Conservation (phyloP, 2,797 vertebrate genomes). For the Cossypha polioptera region DNA sequence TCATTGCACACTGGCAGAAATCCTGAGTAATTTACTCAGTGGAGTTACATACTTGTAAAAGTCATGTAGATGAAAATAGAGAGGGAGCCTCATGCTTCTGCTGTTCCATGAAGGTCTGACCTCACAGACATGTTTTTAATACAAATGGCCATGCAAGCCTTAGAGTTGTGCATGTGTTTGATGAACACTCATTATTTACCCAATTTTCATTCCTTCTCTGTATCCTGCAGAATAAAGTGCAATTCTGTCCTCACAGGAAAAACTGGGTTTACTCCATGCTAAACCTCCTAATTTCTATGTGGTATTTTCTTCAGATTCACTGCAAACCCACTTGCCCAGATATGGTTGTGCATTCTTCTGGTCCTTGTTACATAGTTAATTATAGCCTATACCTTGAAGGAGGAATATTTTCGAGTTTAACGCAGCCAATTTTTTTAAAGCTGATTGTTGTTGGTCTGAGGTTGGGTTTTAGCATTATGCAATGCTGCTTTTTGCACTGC, state of each 20-base stretch:
- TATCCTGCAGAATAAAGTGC: not conserved
- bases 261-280: not conserved
- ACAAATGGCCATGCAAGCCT: not conserved
- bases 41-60: not conserved
- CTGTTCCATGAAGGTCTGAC: not conserved
- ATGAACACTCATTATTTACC: not conserved
- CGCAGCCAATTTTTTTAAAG: not conserved
- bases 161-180: not conserved
- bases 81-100: not conserved
- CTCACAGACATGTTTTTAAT: conserved; percentile 10
- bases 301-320: not conserved
- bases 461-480: not conserved
- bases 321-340: not conserved
- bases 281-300: not conserved
- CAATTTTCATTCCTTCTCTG: conserved; percentile 26
- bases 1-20: not conserved
- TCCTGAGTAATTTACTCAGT: not conserved
- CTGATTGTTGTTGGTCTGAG: not conserved
- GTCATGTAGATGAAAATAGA: not conserved
- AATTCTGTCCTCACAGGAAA: conserved; percentile 13
- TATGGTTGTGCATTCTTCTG: not conserved
- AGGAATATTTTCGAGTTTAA: not conserved
- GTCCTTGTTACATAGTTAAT: not conserved
- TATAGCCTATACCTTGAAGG: not conserved
- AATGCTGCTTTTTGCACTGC: conserved; percentile 41